A percentile compares a stretch with the other conserved stretches of the same genome.
phyloP scores from a whole-genome alignment of 2,888 invertebrate genomes.

The Diaphora mendica region DNA sequence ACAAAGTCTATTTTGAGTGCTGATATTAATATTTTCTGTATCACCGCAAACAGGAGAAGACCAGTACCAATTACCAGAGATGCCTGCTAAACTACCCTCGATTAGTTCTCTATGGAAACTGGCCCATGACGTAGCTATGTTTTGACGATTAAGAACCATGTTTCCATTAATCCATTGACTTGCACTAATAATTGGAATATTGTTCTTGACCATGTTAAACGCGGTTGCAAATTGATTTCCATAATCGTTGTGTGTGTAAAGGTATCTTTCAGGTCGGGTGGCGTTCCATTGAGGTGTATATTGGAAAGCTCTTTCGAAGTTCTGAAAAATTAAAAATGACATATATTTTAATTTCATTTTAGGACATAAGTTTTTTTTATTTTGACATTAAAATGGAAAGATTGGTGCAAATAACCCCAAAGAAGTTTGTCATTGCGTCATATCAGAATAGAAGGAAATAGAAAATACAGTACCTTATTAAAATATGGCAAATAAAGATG shows the following conservation, averaged over 20 bases:
- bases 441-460: neutral
- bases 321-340: slow-evolving; percentile 51
- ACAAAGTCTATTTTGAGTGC: slow-evolving; percentile 82
- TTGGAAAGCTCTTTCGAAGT: slow-evolving; percentile 77
- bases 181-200: slow-evolving; percentile 60
- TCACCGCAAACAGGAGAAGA: slow-evolving; percentile 87
- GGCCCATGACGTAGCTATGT: slow-evolving; percentile 86
- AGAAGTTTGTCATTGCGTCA: neutral
- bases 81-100: slow-evolving; percentile 80
- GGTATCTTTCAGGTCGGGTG: slow-evolving; percentile 58
- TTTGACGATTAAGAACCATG: slow-evolving; percentile 77
- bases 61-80: slow-evolving; percentile 82
- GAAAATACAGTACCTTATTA: slow-evolving; percentile 72
- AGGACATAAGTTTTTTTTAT: neutral
- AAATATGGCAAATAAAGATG: slow-evolving; percentile 79
- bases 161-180: slow-evolving; percentile 71
- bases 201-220: slow-evolving; percentile 55
- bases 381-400: neutral
- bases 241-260: slow-evolving; percentile 86
- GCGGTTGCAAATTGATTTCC: slow-evolving; percentile 79
- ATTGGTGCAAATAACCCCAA: neutral
- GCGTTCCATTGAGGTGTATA: slow-evolving; percentile 84
- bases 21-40: slow-evolving; percentile 70
- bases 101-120: slow-evolving; percentile 83
- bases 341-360: neutral